Evolutionary conservation across 1,140 invertebrate genomes (phyloP).

Genomic region (Chironomus tepperi): DNA sequence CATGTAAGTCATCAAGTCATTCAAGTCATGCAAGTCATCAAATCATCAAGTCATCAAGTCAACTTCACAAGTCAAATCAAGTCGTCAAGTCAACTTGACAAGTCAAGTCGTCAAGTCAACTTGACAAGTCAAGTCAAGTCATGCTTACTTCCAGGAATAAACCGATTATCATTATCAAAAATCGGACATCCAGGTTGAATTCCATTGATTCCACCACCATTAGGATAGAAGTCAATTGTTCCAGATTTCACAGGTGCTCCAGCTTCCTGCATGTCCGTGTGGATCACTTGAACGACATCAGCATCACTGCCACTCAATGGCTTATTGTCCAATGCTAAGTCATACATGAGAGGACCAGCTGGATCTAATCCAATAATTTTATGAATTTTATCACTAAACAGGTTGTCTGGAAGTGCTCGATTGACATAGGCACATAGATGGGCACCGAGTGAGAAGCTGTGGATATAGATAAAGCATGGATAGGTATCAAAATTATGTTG

Average conservation of each 20-base stretch:
- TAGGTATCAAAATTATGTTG: too few relatives aligned
- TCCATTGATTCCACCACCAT: neutral
- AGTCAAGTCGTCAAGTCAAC: neutral
- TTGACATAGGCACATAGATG: too few relatives aligned
- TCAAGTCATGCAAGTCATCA: too few relatives aligned
- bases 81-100: neutral
- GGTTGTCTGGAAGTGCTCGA: neutral
- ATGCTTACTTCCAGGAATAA: too few relatives aligned
- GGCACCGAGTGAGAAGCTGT: too few relatives aligned
- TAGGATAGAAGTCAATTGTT: neutral
- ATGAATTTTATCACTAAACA: neutral
- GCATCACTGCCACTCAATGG: neutral
- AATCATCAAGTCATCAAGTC: too few relatives aligned
- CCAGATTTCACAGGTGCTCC: neutral
- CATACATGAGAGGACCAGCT: neutral
- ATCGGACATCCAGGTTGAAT: neutral
- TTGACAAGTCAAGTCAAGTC: neutral
- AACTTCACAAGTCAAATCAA: too few relatives aligned
- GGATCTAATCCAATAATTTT: neutral
- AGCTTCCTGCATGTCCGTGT: neutral
- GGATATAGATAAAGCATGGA: too few relatives aligned
- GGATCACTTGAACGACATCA: neutral
- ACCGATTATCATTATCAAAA: too few relatives aligned
- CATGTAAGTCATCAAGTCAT: too few relatives aligned
- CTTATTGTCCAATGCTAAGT: neutral